A percentile compares a stretch with the other conserved stretches of the same genome.
Conservation (phyloP, 2,113 vertebrate species). For the Phodopus roborovskii region DNA sequence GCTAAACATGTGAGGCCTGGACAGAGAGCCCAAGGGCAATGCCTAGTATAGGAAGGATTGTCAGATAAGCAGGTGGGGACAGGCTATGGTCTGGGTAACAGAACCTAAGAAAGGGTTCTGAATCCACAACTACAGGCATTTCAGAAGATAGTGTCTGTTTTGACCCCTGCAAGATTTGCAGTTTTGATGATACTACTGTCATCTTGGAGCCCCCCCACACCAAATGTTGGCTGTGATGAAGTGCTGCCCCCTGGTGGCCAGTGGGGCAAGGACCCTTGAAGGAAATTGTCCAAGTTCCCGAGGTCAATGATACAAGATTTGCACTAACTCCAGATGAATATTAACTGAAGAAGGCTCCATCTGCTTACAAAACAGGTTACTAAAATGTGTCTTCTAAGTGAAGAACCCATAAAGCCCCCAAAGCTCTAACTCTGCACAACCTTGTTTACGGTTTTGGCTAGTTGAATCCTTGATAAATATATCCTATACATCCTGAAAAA, state of each 20-base stretch:
- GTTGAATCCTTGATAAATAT: neutral
- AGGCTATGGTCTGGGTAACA: neutral
- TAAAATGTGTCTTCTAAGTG: neutral
- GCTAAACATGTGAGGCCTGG: neutral
- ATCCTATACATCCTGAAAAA: neutral
- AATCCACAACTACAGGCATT: neutral
- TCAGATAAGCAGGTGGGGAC: neutral
- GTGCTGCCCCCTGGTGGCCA: slow-evolving; percentile 48
- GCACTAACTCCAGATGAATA: neutral
- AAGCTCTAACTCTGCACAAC: neutral
- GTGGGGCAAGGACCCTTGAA: neutral
- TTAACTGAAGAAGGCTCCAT: neutral
- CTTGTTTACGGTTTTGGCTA: neutral
- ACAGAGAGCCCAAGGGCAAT: neutral
- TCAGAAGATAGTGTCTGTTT: fast-evolving
- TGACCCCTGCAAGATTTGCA: neutral
- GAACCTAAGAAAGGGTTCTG: neutral
- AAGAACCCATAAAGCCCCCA: neutral
- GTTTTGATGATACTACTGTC: fast-evolving
- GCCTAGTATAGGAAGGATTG: neutral
- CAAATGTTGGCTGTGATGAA: neutral
- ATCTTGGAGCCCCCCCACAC: fast-evolving
- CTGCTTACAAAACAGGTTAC: neutral
- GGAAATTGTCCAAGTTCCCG: fast-evolving
- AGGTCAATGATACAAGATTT: neutral